Evolutionary conservation across 2,797 vertebrate genomes (phyloP).

Genomic region (Xyrichtys novacula): DNA sequence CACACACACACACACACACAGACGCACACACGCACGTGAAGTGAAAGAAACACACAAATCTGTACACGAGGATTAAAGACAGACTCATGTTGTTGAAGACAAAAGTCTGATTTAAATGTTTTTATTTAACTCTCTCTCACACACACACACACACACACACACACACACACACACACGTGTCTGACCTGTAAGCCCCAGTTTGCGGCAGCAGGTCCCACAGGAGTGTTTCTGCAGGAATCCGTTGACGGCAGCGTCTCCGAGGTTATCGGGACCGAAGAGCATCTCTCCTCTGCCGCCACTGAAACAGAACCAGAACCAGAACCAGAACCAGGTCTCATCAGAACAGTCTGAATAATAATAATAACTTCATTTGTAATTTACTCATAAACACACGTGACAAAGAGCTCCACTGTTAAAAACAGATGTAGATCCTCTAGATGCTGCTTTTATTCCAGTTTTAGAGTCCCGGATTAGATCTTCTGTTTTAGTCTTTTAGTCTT

Average conservation of each 20-base stretch:
- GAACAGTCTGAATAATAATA: not conserved
- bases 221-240: slow-evolving; percentile 93
- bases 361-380: too few species aligned
- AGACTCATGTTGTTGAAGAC: slow-evolving; percentile 20
- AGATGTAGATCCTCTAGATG: too few species aligned
- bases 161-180: not conserved
- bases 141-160: not conserved
- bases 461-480: too few species aligned
- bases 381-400: too few species aligned
- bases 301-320: slow-evolving; percentile 30
- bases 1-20: slow-evolving; percentile 41
- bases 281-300: slow-evolving; percentile 79
- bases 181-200: slow-evolving; percentile 91
- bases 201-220: slow-evolving; percentile 91
- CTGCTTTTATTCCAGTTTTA: too few species aligned
- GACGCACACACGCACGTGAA: slow-evolving; percentile 10
- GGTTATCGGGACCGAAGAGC: slow-evolving; percentile 95
- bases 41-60: slow-evolving; percentile 11
- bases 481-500: too few species aligned
- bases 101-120: not conserved
- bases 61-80: slow-evolving; percentile 15
- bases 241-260: slow-evolving; percentile 90
- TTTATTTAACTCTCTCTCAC: not conserved
- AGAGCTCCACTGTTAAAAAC: too few species aligned
- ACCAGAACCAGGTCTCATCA: slow-evolving; percentile 12